Conservation (phyloP, 1,140 invertebrate species). For the Polyergus mexicanus region DNA sequence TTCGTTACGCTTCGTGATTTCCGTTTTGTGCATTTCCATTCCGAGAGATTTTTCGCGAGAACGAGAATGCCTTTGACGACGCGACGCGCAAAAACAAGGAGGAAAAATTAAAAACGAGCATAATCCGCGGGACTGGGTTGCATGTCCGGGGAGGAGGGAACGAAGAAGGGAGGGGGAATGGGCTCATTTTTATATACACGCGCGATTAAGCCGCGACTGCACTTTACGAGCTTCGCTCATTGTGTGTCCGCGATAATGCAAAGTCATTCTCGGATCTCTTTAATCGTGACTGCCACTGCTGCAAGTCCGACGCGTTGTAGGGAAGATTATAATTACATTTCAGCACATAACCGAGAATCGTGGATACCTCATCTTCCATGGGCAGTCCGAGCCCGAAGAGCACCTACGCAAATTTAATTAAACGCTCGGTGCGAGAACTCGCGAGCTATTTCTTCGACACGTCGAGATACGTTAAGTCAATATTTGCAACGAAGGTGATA, state of each 20-base stretch:
- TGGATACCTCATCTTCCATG: constrained; percentile 78
- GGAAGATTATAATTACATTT: constrained; percentile 85
- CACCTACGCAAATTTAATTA: constrained; percentile 74
- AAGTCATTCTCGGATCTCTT: constrained; percentile 57
- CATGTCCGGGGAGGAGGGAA: no score
- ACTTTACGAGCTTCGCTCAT: constrained; percentile 19
- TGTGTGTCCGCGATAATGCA: constrained; percentile 45
- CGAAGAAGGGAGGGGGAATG: neutral
- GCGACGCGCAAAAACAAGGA: constrained; percentile 35
- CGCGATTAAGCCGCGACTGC: constrained; percentile 57
- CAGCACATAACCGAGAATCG: constrained; percentile 83
- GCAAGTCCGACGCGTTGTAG: constrained; percentile 80
- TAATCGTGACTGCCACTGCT: constrained; percentile 51
- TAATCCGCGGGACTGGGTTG: constrained; percentile 43
- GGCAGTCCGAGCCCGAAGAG: constrained; percentile 79
- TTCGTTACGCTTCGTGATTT: constrained; percentile 12
- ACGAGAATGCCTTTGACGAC: neutral
- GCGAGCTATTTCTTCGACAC: constrained; percentile 14
- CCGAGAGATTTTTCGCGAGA: neutral
- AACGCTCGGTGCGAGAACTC: constrained; percentile 26
- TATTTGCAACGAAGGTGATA: constrained; percentile 41
- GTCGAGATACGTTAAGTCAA: constrained; percentile 1
- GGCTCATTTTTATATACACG: constrained; percentile 64
- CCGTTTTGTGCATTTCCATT: neutral
- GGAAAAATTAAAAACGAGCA: constrained; percentile 69